Conservation (phyloP, 2,113 vertebrate genomes). For the Daubentonia madagascariensis region DNA sequence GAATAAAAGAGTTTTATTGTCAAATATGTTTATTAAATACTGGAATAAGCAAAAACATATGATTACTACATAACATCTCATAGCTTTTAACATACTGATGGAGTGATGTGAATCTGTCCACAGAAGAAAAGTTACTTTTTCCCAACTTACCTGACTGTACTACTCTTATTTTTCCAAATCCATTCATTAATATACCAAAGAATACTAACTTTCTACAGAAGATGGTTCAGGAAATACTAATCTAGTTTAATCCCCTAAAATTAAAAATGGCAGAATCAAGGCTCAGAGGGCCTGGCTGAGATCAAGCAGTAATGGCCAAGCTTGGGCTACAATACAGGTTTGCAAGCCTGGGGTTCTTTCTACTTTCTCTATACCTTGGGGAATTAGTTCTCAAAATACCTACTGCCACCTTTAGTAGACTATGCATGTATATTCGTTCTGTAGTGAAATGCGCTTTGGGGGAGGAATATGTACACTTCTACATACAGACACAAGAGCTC, state of each 20-base stretch:
- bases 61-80: not conserved
- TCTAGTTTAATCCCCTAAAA: constrained; percentile 2
- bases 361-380: not conserved
- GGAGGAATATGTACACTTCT: not conserved
- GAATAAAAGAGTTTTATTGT: not conserved
- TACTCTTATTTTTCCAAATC: not conserved
- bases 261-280: not conserved
- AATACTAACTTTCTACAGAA: not conserved
- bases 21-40: not conserved
- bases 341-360: not conserved
- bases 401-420: not conserved
- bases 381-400: not conserved
- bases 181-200: not conserved
- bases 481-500: not conserved
- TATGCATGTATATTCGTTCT: not conserved
- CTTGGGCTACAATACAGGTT: not conserved
- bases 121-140: not conserved
- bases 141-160: not conserved
- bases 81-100: not conserved
- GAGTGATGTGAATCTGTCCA: not conserved
- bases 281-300: not conserved
- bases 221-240: not conserved
- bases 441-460: not conserved
- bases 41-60: not conserved
- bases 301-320: not conserved